These are phyloP conservation scores for Ophraella communa DNA, from an alignment of 2,888 invertebrate genomes.

Conservation along the genomic window DNA sequence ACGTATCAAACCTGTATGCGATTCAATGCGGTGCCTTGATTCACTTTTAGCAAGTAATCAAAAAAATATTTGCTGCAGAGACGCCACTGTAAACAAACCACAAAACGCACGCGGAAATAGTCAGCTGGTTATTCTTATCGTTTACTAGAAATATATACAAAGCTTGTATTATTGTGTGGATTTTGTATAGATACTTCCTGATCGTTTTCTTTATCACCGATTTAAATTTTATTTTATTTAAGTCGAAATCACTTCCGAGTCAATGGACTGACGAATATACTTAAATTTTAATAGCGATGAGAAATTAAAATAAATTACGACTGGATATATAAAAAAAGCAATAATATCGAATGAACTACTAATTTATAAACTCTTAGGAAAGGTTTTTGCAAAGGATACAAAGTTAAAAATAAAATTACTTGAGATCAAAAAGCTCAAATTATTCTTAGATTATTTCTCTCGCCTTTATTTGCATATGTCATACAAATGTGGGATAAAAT, in stretches of 20 bases:
- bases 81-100: constrained; percentile 26
- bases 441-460: too few relatives aligned
- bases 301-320: too few relatives aligned
- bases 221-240: constrained; percentile 21
- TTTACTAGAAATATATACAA: constrained; percentile 31
- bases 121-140: constrained; percentile 37
- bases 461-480: too few relatives aligned
- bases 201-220: constrained; percentile 21
- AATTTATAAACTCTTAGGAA: too few relatives aligned
- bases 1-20: too few relatives aligned
- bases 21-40: too few relatives aligned
- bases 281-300: neutral
- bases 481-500: too few relatives aligned
- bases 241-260: constrained; percentile 21
- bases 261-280: constrained; percentile 17
- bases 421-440: too few relatives aligned
- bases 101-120: constrained; percentile 36
- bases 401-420: too few relatives aligned
- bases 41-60: neutral
- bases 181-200: constrained; percentile 30
- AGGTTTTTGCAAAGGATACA: too few relatives aligned
- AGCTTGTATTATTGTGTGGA: constrained; percentile 33
- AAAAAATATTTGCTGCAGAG: neutral
- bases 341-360: too few relatives aligned
- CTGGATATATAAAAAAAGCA: too few relatives aligned